Evolutionary conservation across 2,888 invertebrate genomes (phyloP).

Genomic region (Eurytoma californica): DNA sequence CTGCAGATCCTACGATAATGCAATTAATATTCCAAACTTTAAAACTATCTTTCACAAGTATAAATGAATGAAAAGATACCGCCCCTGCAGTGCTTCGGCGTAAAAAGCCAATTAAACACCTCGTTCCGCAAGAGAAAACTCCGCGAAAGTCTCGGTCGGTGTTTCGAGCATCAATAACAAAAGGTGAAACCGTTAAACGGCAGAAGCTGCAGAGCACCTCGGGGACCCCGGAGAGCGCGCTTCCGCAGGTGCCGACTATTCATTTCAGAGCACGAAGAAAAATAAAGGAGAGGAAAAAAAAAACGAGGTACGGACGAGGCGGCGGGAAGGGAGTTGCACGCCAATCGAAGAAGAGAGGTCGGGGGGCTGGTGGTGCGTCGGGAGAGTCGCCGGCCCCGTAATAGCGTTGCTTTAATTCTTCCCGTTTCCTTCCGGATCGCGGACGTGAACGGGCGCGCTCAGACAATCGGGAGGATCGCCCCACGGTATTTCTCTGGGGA

Average conservation of each 20-base stretch:
- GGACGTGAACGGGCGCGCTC: slow-evolving; percentile 33
- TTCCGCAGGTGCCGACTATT: slow-evolving; percentile 44
- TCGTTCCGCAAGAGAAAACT: background rate
- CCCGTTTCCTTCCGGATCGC: slow-evolving; percentile 49
- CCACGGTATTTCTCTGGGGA: slow-evolving; percentile 62
- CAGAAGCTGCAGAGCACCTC: slow-evolving; percentile 18
- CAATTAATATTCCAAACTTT: too few relatives aligned
- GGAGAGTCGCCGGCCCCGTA: slow-evolving; percentile 31
- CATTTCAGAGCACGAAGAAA: slow-evolving; percentile 22
- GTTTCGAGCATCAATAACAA: slow-evolving; percentile 19
- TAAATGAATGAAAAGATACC: too few relatives aligned
- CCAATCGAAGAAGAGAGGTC: too few relatives aligned
- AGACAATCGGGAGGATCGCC: slow-evolving; percentile 61
- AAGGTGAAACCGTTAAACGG: slow-evolving; percentile 22
- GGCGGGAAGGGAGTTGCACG: background rate
- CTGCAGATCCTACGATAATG: too few relatives aligned
- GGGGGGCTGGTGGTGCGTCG: background rate
- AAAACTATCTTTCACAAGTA: too few relatives aligned
- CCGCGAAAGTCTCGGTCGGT: background rate
- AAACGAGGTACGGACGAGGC: background rate
- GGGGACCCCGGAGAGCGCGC: slow-evolving; percentile 1
- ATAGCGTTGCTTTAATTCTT: slow-evolving; percentile 59
- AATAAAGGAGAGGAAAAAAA: slow-evolving; percentile 1
- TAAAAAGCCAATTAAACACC: too few relatives aligned
- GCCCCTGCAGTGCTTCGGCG: too few relatives aligned